Evolutionary conservation across 1,140 invertebrate genomes (phyloP), one percentile per base, ranked within the genome.

Genomic region (Cyrtorhinus lividipennis): DNA sequence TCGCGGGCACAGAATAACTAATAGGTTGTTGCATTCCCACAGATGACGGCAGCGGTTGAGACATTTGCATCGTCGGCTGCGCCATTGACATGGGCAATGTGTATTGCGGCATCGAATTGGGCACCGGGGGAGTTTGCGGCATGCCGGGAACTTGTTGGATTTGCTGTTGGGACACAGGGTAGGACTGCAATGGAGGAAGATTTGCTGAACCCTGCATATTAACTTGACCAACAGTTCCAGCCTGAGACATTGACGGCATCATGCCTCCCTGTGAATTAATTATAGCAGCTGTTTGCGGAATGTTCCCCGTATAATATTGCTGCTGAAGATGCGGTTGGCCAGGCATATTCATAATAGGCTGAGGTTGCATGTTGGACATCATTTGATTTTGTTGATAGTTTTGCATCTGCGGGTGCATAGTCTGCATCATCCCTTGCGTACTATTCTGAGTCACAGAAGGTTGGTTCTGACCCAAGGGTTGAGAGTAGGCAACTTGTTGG

Each of bases 11-110:
- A 25, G 60, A 48, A n/a, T 57, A 30, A 24, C 20, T 57, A 71
- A 76, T 73, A 61, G 75, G 75, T 60, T 72, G 71, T 67, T 73
- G 76, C 64, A 76, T 75, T 25, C 75, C 72, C 64, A 75, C 74
- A 69, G 76, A 76, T 62, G 76, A 76, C 61, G 74, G 73, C 69
- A 75, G 73, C 56, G 44, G 73, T 66, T 65, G 66, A 2, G 60
- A 59, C 18, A 61, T 57, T 5, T 56, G 26, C 38, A 65, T 61
- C 56, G 62, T 48, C 15, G 64, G 60, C 46, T 62, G 61, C 18
- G 61, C 20, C 24, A 53, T 62, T 3, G 61, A 53, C 24, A 53
- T 62, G 24, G 61, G 61, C 25, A 62, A 18, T n/a, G 46, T 24
- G 24, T 46, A 53, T 24, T 62, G 61, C 2, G 24, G 53, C 56